Evolutionary conservation across 2,888 invertebrate species (phyloP), one percentile per base, ranked within the genome.

Genomic region (Campoletis raptor): DNA sequence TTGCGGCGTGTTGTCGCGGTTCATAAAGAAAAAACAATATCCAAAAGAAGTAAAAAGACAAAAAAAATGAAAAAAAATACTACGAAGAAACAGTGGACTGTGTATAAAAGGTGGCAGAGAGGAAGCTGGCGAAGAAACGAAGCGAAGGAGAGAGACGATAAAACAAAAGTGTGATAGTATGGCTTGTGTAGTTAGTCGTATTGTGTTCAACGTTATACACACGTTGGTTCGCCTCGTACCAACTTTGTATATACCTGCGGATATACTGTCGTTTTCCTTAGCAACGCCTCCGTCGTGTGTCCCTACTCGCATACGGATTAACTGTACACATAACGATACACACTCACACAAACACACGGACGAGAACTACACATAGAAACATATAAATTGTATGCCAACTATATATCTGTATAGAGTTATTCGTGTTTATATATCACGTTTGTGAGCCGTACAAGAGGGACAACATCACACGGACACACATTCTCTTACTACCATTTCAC

Each of bases 201-300:
- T 76, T 64, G 36, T 64, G n/a, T 67, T 45, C 66, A 45, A 24
- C 37, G 67, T 42, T 69, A 64, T 69, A 74, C 67, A 80, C 40
- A 45, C 64, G 52, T 70, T 74, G 67, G 18, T 77, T 72, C 67
- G 81, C 42, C 81, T 83, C 67, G 83, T 81, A 73, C 45, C 72
- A 54, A 70, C 74, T 37, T 61, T 12, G 52, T 57, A 70, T 54
- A 82, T 82, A 66, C 82, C 82, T 76, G 85, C 79, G 61, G n/a
- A 64, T 48, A 82, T 83, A 86, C 85, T 85, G 74, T 85, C 87
- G 87, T 87, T 89, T 88, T 88, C 87, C 86, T 85, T 85, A 83
- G 88, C 89, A 85, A 88, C 89, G 88, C 88, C 88, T 83, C 69
- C 83, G 85, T 79, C 73, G 42, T 80, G 21, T 67, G 70, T 84